Base-by-base conservation (phyloP, 92 coral and sea anemone genomes). In the Umimayanthus kanabou region DNA sequence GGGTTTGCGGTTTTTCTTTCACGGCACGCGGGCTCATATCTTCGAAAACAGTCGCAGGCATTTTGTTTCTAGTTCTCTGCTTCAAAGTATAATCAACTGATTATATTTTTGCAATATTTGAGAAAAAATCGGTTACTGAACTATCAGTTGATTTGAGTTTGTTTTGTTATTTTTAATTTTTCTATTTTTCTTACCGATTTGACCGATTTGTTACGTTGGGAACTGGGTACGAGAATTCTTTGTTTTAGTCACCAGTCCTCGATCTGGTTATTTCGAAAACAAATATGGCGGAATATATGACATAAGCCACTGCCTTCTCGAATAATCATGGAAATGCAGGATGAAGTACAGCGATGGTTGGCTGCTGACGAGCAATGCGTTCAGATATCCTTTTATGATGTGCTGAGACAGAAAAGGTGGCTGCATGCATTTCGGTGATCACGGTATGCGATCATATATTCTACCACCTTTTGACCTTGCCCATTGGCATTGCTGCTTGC, bases 301-400 rank as follows among this genome's bases (percentile, higher is more conserved):
- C 22, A 28, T 9, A 16, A 64, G 23, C 10, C 6, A 22, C 1
- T n/a, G 40, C 6, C 61, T 26, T 47, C 43, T 23, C 29, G 26
- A 30, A 40, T 28, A 13, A 47, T 9, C 61, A 83, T 83, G 87
- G 87, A 83, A 15, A 69, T 83, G 25, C 87, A 45, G 67, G 55
- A 30, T 15, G 64, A 69, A 5, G 37, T 83, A 72, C 87, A 83
- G 65, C 39, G 26, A 47, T 39, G 6, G 20, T 26, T 83, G 78
- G 78, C 87, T 20, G 10, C 16, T 72, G 87, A 73, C 25, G 87
- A 83, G 71, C n/a, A 70, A 72, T 83, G 87, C 47, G 77, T 43
- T 45, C 87, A 83, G 49, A 83, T 83, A 83, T 83, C 87, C 87
- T 83, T 80, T 83, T 69, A 26, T 14, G 78, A 47, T 83, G 11